Percentiles rank a stretch among this genome's conserved stretches.
These are phyloP conservation scores for Drosophila lowei DNA, from an alignment of 1,140 invertebrate species.

Conservation along the genomic window DNA sequence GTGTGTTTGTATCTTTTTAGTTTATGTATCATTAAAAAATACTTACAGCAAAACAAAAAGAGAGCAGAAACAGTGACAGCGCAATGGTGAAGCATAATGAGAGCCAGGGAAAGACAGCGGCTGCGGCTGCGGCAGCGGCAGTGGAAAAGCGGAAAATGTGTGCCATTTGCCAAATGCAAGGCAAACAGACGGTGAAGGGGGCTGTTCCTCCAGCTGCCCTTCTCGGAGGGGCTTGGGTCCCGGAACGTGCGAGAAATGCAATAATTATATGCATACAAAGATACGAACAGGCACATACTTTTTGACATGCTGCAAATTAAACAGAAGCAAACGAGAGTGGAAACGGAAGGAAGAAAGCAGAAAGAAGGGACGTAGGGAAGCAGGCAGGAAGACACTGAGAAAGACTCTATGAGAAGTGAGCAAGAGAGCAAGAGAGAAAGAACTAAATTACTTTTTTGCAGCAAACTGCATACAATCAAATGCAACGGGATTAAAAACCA, in stretches of 20 bases:
- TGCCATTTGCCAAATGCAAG: slow-evolving; percentile 75
- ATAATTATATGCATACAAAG: slow-evolving; percentile 80
- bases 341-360: slow-evolving; percentile 1
- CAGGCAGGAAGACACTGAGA: neutral
- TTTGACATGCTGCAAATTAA: slow-evolving; percentile 81
- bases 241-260: slow-evolving; percentile 76
- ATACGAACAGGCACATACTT: slow-evolving; percentile 44
- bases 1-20: slow-evolving; percentile 73
- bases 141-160: slow-evolving; percentile 64
- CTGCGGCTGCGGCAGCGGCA: neutral
- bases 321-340: slow-evolving; percentile 49
- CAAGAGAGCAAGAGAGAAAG: slow-evolving; percentile 16
- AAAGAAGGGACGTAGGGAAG: neutral
- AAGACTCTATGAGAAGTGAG: too few relatives aligned
- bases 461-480: slow-evolving; percentile 76
- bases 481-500: slow-evolving; percentile 78
- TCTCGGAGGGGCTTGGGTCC: slow-evolving; percentile 13
- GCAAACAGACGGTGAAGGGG: slow-evolving; percentile 54
- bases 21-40: slow-evolving; percentile 82
- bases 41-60: slow-evolving; percentile 62
- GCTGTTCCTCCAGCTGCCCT: too few relatives aligned
- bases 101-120: slow-evolving; percentile 5
- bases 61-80: slow-evolving; percentile 11
- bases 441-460: slow-evolving; percentile 75
- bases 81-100: slow-evolving; percentile 43